Conservation (phyloP, 2,888 invertebrate genomes). For the Drosophila parthenogenetica region DNA sequence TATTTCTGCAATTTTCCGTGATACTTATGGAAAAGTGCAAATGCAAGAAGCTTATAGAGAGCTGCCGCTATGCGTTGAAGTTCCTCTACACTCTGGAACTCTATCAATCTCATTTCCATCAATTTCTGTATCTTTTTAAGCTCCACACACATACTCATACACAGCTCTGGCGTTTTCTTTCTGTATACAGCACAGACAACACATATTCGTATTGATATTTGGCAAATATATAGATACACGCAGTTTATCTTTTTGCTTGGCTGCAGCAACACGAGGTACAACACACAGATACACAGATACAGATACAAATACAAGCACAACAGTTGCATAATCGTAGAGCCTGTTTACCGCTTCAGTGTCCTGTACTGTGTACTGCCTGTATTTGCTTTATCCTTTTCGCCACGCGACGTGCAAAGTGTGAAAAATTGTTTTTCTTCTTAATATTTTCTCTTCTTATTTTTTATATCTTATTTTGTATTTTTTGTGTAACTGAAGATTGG, state of each 20-base stretch:
- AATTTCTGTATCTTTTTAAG: background rate
- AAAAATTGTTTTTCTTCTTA: constrained; percentile 61
- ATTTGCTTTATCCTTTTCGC: constrained; percentile 52
- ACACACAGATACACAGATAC: background rate
- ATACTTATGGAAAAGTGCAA: constrained; percentile 17
- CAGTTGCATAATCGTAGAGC: constrained; percentile 57
- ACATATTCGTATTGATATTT: constrained; percentile 49
- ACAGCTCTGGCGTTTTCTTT: constrained; percentile 25
- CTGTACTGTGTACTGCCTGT: constrained; percentile 39
- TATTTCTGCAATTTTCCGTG: constrained; percentile 28
- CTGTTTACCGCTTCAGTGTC: constrained; percentile 25
- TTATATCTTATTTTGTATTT: constrained; percentile 13
- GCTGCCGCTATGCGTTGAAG: background rate
- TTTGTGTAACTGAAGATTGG: constrained; percentile 39
- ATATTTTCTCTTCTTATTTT: background rate
- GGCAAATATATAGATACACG: constrained; percentile 41
- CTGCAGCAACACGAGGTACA: constrained; percentile 32
- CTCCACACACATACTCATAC: constrained; percentile 4
- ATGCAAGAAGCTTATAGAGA: constrained; percentile 32
- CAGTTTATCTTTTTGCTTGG: constrained; percentile 54
- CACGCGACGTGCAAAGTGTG: constrained; percentile 75
- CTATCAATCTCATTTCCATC: constrained; percentile 43
- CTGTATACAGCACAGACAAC: constrained; percentile 7
- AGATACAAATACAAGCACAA: constrained; percentile 5
- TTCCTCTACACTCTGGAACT: background rate